These are phyloP conservation scores for Glyptemys insculpta DNA, from an alignment of 2,797 vertebrate genomes.

Conservation along the genomic window DNA sequence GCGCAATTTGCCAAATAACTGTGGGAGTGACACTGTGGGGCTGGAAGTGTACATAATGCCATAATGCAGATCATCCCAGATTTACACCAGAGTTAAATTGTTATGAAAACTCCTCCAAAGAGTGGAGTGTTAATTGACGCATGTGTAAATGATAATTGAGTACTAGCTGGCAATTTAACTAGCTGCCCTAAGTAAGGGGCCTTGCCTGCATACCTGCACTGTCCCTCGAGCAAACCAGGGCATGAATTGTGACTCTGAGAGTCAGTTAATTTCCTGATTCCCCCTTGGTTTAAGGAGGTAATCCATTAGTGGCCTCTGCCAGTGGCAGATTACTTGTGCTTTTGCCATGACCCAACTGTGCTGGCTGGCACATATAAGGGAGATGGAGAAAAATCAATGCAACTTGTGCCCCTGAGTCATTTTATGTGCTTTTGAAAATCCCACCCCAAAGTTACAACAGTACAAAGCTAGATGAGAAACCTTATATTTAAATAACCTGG, in stretches of 20 bases:
- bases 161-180: neutral
- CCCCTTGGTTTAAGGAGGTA: neutral
- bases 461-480: neutral
- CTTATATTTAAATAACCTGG: neutral
- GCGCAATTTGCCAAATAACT: too few relatives aligned
- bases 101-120: neutral
- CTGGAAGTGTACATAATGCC: neutral
- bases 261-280: neutral
- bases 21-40: too few relatives aligned
- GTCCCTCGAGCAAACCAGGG: neutral
- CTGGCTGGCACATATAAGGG: neutral
- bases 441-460: neutral
- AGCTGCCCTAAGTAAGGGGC: neutral
- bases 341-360: neutral
- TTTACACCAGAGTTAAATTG: neutral
- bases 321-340: neutral
- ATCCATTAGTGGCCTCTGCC: neutral
- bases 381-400: neutral
- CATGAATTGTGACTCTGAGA: fast-evolving
- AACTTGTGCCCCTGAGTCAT: neutral
- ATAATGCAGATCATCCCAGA: neutral
- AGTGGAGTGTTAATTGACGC: fast-evolving
- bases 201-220: neutral
- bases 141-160: neutral
- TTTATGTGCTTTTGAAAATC: neutral